Evolutionary conservation across 2,113 vertebrate species (phyloP), one percentile per base, ranked within the genome.

Genomic region (Nycticebus coucang): DNA sequence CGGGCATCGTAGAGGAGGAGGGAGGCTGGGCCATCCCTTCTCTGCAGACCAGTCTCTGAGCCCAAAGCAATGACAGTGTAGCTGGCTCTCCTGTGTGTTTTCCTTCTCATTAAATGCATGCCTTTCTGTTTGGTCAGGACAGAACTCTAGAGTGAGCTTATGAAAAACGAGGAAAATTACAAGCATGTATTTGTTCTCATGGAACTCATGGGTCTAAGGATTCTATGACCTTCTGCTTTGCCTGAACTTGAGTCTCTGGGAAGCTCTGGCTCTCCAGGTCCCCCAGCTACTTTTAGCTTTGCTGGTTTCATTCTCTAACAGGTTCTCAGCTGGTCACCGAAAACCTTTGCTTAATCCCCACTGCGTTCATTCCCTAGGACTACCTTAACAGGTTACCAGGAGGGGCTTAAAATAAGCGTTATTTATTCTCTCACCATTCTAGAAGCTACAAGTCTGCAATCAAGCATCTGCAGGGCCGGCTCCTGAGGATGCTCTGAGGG

Each of bases 191-290:
- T 60, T 4, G 24, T 17, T 57, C 8, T 41, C 21, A 7, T 13
- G 57, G 83, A 66, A 59, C 13, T 21, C 3, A 4, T 14, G 30
- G 19, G 11, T 37, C 12, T 8, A 19, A 81, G 41, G 50, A 18
- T 13, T 22, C 24, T 2, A 1, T 71, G 60, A 3, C 12, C 37
- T 68, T 59, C 78, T 5, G 1, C 19, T 19, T 0, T 35, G 35
- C 74, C 33, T 66, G 0, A 11, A 24, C 55, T 19, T 4, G 11
- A 7, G 13, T 22, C 13, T 0, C 21, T 21, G 17, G 0, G 1
- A n/a, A 78, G 35, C 19, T 64, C 72, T 18, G 10, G 35, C 30
- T 60, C 33, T 80, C 22, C 15, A 0, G 30, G 66, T 78, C 62
- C 83, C 4, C 1, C 45, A 18, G 0, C 3, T n/a, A 41, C 28